Base-by-base conservation (phyloP, 2,797 vertebrate genomes). In the Etheostoma nigrum region DNA sequence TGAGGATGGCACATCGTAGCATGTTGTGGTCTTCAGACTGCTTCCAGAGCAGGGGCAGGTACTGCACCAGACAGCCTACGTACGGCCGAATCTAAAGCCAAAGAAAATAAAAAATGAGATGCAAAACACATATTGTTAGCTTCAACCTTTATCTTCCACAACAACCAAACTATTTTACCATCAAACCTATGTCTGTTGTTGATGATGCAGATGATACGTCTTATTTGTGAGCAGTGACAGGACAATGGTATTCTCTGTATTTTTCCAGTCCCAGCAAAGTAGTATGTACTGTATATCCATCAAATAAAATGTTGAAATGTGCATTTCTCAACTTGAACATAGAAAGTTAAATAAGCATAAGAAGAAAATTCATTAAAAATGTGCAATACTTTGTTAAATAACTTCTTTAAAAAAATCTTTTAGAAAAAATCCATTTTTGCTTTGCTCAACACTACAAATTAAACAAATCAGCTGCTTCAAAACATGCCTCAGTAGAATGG, bases 21-120 rank as follows among this genome's bases (percentile, higher is more conserved):
- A 99, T 99, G 92, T 99, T 99, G 91, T 99, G 98, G 72, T 99
- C 98, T 90, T 99, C 98, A 19, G 97, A 99, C 81, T 99, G 98
- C 89, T 99, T 99, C 98, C 98, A 99, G 74, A 99, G 97, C 8
- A 98, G 93, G 5, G 98, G 98, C 72, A 99, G 93, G 90, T 99
- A 99, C 80, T 99, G 98, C 80, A 99, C 96, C 88, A 99, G 92
- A 59, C 97, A 98, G 71, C 96, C 98, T 4, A 97, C 96, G 1
- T 98, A 96, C 0, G 98, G 98, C 12, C 96, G 94, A 86, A 99
- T 98, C 98, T 99, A 85, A 66, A 59, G 25, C 7, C 65, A 7
- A 67, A 62, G 12, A 60, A 74, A 7, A 51, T n/a, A 16, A 60
- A 16, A 76, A 61, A 66, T 18, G 30, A 53, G 19, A 71, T 23